These are phyloP conservation scores for Platalea minor DNA, from an alignment of 2,797 vertebrate genomes.

Conservation along the genomic window DNA sequence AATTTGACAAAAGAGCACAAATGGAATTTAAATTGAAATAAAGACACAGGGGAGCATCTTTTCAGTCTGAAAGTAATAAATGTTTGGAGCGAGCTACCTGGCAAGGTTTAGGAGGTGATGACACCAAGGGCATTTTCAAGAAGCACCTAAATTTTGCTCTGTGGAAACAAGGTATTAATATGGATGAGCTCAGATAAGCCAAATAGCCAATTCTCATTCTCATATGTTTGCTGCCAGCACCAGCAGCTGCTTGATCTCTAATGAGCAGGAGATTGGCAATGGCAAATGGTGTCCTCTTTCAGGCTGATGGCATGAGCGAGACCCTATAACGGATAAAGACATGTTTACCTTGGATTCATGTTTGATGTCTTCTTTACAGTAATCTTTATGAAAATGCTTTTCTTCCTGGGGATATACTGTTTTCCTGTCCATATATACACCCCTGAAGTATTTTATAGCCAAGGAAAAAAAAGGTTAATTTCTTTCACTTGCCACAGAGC, in stretches of 20 bases:
- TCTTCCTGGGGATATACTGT: background rate
- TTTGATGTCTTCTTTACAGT: background rate
- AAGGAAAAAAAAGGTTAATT: background rate
- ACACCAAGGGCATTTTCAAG: background rate
- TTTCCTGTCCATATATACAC: fast-evolving
- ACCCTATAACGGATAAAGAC: background rate
- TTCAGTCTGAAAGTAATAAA: slow-evolving; percentile 53
- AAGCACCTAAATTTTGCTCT: background rate
- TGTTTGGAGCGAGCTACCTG: slow-evolving; percentile 38
- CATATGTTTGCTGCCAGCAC: background rate
- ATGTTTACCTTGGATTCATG: background rate
- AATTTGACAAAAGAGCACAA: slow-evolving; percentile 67
- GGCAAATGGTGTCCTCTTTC: background rate
- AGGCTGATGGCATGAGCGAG: background rate
- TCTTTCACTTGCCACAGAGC: background rate
- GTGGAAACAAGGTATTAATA: background rate
- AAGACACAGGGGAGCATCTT: slow-evolving; percentile 48
- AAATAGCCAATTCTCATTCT: background rate
- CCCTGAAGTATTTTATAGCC: background rate
- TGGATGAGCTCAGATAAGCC: slow-evolving; percentile 13
- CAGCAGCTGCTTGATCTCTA: background rate
- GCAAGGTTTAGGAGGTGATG: slow-evolving; percentile 40
- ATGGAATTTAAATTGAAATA: slow-evolving; percentile 72
- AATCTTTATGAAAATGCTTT: background rate
- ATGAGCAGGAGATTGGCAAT: background rate